These are phyloP conservation scores for Macrosoma leucophasiata DNA, from an alignment of 2,888 invertebrate genomes.

Conservation along the genomic window DNA sequence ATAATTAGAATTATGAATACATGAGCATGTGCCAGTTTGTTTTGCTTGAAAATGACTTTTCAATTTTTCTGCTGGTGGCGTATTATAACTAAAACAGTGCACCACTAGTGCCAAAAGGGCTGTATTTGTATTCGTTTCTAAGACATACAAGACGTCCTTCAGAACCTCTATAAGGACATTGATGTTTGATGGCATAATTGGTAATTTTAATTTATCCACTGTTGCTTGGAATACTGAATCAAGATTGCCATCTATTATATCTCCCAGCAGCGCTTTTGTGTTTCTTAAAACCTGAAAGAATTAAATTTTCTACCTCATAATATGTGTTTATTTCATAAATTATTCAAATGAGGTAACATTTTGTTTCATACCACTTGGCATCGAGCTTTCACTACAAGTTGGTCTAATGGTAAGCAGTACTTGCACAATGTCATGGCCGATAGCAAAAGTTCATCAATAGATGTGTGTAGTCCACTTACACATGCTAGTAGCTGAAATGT, in stretches of 20 bases:
- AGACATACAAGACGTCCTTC: slow-evolving; percentile 76
- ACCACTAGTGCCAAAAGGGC: slow-evolving; percentile 76
- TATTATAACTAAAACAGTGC: slow-evolving; percentile 49
- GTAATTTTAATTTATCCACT: slow-evolving; percentile 46
- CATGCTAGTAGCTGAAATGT: slow-evolving; percentile 50
- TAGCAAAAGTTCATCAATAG: slow-evolving; percentile 57
- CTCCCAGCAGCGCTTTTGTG: slow-evolving; percentile 60
- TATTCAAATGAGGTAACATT: slow-evolving; percentile 14
- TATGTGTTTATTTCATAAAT: not conserved
- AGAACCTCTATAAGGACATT: slow-evolving; percentile 77
- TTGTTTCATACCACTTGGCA: slow-evolving; percentile 68
- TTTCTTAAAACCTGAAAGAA: slow-evolving; percentile 67
- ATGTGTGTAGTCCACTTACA: slow-evolving; percentile 48
- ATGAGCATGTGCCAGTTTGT: slow-evolving; percentile 33
- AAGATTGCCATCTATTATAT: slow-evolving; percentile 53
- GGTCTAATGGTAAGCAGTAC: slow-evolving; percentile 55
- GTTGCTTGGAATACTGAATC: slow-evolving; percentile 64
- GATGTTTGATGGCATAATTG: slow-evolving; percentile 59
- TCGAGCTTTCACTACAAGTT: slow-evolving; percentile 66
- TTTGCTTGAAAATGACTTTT: slow-evolving; percentile 41
- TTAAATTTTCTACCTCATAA: not conserved
- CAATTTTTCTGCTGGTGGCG: slow-evolving; percentile 45
- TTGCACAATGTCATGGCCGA: slow-evolving; percentile 63
- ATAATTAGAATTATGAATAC: slow-evolving; percentile 33
- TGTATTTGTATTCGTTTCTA: slow-evolving; percentile 80